Percentiles rank a stretch among this genome's conserved stretches.
phyloP scores from a whole-genome alignment of 2,113 vertebrate genomes.

The Hypanus sabinus region DNA sequence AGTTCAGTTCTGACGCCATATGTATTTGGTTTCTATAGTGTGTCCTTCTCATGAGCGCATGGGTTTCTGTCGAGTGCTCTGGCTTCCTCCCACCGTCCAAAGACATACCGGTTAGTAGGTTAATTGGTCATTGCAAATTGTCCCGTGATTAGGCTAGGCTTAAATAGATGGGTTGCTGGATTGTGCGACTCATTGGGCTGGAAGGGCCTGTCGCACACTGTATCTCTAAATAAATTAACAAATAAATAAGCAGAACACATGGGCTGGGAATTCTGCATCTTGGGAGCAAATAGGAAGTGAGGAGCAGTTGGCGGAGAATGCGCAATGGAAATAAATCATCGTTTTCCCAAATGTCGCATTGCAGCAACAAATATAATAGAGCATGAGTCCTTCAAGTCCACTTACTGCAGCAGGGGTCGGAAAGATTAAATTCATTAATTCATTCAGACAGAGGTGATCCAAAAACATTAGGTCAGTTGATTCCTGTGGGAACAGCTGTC shows the following conservation, averaged over 20 bases:
- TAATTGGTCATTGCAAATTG: too few relatives aligned
- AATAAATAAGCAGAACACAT: not conserved
- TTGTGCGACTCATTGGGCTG: too few relatives aligned
- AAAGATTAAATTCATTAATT: not conserved
- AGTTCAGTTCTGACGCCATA: too few relatives aligned
- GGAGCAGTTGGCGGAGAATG: not conserved
- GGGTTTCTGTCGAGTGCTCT: too few relatives aligned
- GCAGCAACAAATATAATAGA: not conserved
- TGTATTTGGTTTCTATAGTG: too few relatives aligned
- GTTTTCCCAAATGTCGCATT: not conserved
- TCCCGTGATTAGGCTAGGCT: too few relatives aligned
- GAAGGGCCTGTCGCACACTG: too few relatives aligned
- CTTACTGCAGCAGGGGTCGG: not conserved
- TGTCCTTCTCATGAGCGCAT: too few relatives aligned
- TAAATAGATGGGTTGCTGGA: too few relatives aligned
- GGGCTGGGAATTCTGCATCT: not conserved
- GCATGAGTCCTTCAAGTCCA: not conserved
- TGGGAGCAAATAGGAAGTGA: not conserved
- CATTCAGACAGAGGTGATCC: not conserved
- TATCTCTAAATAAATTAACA: too few relatives aligned
- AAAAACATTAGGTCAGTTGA: not conserved
- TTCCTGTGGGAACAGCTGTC: not conserved
- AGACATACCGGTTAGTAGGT: too few relatives aligned
- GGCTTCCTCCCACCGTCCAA: too few relatives aligned
- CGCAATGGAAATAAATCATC: not conserved